A percentile compares a stretch with the other conserved stretches of the same genome.
These are phyloP conservation scores for Hippocampus zosterae DNA, from an alignment of 2,113 vertebrate genomes.

Conservation along the genomic window DNA sequence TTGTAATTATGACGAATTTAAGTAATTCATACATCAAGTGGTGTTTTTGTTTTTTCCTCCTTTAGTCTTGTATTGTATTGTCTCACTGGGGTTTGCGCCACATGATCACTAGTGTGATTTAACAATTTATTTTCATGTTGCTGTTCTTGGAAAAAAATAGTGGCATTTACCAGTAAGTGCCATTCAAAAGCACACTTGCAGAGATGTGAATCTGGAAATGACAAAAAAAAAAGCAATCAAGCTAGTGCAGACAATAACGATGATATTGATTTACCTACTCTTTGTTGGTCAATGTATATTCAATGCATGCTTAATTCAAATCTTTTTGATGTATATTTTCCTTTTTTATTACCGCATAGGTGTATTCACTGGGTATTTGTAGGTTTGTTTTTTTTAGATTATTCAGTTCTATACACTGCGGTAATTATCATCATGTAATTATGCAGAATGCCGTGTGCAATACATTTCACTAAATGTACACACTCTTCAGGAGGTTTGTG, in stretches of 20 bases:
- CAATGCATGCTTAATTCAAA: neutral
- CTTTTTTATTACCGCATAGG: neutral
- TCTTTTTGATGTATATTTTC: neutral
- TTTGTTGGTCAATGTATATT: neutral
- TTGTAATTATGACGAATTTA: too few species aligned
- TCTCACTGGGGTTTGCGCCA: too few species aligned
- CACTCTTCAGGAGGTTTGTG: conserved; percentile 1
- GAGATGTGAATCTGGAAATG: too few species aligned
- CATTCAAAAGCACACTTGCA: too few species aligned
- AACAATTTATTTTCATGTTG: too few species aligned
- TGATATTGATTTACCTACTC: neutral
- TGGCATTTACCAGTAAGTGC: too few species aligned
- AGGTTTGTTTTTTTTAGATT: neutral
- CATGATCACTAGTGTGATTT: too few species aligned
- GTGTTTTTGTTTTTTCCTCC: too few species aligned
- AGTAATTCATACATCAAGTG: too few species aligned
- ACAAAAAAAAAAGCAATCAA: neutral
- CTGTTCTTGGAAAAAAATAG: too few species aligned
- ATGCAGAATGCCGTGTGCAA: neutral
- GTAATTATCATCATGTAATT: neutral
- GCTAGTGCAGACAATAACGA: neutral
- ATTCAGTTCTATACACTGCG: neutral
- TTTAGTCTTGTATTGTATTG: too few species aligned
- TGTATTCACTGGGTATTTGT: neutral
- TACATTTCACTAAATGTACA: neutral